These are phyloP conservation scores for Channa striata DNA, from an alignment of 2,797 vertebrate genomes.

Conservation along the genomic window DNA sequence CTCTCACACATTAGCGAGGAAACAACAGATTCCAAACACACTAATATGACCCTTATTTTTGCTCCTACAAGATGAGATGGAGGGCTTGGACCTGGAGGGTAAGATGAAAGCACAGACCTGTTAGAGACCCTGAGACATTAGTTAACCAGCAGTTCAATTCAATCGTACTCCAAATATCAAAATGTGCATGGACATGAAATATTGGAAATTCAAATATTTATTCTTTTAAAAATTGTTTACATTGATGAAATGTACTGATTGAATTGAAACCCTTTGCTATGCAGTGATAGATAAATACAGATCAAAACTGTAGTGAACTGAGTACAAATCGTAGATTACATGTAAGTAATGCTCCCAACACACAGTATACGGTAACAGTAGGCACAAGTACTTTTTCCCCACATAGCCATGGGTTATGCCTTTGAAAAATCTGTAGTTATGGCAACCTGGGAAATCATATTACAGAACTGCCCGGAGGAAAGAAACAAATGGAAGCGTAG, in stretches of 20 bases:
- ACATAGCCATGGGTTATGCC: not conserved
- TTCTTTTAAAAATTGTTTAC: slow-evolving; percentile 7
- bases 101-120: slow-evolving; percentile 65
- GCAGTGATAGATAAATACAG: slow-evolving; percentile 37
- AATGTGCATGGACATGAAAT: slow-evolving; percentile 1
- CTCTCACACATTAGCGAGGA: not conserved
- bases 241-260: slow-evolving; percentile 36
- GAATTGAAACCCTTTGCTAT: slow-evolving; percentile 59
- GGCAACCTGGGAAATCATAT: not conserved
- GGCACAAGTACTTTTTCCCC: not conserved
- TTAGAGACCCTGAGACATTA: slow-evolving; percentile 30
- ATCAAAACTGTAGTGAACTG: not conserved
- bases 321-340: not conserved
- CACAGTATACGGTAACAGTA: not conserved
- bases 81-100: slow-evolving; percentile 87
- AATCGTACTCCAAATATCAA: slow-evolving; percentile 30
- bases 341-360: not conserved
- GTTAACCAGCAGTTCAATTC: slow-evolving; percentile 55
- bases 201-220: no score
- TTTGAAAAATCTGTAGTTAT: not conserved
- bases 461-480: no score
- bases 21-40: not conserved
- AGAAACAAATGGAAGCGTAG: no score
- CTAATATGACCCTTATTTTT: slow-evolving; percentile 75
- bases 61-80: slow-evolving; percentile 84